Conservation (phyloP, 2,888 invertebrate genomes). For the Leptopilina syphax region DNA sequence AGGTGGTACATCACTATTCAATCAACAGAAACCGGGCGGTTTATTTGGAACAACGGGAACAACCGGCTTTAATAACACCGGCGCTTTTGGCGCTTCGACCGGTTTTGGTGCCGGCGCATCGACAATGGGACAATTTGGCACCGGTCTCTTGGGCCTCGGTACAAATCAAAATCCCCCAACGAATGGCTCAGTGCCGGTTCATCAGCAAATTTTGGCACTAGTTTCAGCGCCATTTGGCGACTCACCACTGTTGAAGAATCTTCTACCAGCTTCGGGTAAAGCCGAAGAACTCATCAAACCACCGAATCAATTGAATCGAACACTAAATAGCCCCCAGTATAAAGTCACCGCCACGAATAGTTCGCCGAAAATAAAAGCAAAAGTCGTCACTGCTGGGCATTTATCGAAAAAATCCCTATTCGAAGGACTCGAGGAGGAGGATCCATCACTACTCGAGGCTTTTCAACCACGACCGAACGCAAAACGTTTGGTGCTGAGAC, state of each 20-base stretch:
- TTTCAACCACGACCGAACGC: constrained; percentile 81
- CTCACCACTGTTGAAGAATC: constrained; percentile 88
- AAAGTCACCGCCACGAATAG: constrained; percentile 80
- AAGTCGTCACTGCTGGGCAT: constrained; percentile 72
- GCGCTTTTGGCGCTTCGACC: constrained; percentile 75
- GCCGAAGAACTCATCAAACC: constrained; percentile 84
- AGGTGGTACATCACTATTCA: constrained; percentile 69
- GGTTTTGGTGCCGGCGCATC: constrained; percentile 70
- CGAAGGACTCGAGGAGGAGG: constrained; percentile 91
- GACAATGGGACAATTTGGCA: constrained; percentile 63
- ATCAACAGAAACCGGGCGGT: constrained; percentile 77
- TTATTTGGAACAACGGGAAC: constrained; percentile 79
- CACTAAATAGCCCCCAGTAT: constrained; percentile 80
- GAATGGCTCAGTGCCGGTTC: constrained; percentile 77
- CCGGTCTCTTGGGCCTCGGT: constrained; percentile 65
- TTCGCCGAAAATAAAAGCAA: constrained; percentile 81
- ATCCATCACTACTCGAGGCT: constrained; percentile 81
- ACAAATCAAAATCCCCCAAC: constrained; percentile 70
- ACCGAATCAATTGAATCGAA: constrained; percentile 85
- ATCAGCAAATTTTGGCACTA: constrained; percentile 86
- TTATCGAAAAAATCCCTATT: constrained; percentile 85
- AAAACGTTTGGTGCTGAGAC: constrained; percentile 86
- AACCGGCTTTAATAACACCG: constrained; percentile 76
- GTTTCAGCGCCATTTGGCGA: constrained; percentile 92
- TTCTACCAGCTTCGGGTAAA: constrained; percentile 79